Base-by-base conservation (phyloP, 2,888 invertebrate species). In the Habroteleia sp. region DNA sequence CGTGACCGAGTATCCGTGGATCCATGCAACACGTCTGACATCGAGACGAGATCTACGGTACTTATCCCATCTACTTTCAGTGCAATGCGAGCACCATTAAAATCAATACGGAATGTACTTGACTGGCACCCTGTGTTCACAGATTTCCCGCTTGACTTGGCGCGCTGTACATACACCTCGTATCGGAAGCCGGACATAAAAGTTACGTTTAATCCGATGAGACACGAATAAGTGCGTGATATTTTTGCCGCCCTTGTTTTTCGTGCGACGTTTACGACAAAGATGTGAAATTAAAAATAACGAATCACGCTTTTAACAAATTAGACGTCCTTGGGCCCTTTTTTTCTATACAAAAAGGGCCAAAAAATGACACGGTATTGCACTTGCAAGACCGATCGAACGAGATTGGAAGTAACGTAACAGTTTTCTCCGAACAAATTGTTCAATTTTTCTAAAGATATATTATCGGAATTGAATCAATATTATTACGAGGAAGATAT, bases 51-150 rank as follows among this genome's bases (percentile, higher is more conserved):
- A 66, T 73, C 60, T 37, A 58, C 60, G 50, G 44, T 66, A 73
- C 65, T 73, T 73, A 66, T 73, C 65, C 58, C 48, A 73, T 73
- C 65, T 65, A 50, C 72, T 65, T 63, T 65, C 65, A n/a, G 58
- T 52, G 58, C 72, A 65, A 73, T 73, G 72, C 29, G 48, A 63
- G 56, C 72, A 27, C 72, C 82, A 83, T 84, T 82, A 82, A 84
- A 84, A 83, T 84, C 84, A 79, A 84, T 83, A 83, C 83, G 79
- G 81, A 82, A 81, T 81, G 80, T 78, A 82, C 82, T 83, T 82
- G 83, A 83, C 82, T 80, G 80, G 79, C 79, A 77, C 71, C 74
- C 78, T 74, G 75, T 78, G 77, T 75, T 72, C 42, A n/a, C 23
- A 56, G 48, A 63, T 63, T 72, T 63, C 17, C 23, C 71, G 56